Evolutionary conservation across 2,113 vertebrate species (phyloP).

Genomic region (Tychaedon coryphoeus): DNA sequence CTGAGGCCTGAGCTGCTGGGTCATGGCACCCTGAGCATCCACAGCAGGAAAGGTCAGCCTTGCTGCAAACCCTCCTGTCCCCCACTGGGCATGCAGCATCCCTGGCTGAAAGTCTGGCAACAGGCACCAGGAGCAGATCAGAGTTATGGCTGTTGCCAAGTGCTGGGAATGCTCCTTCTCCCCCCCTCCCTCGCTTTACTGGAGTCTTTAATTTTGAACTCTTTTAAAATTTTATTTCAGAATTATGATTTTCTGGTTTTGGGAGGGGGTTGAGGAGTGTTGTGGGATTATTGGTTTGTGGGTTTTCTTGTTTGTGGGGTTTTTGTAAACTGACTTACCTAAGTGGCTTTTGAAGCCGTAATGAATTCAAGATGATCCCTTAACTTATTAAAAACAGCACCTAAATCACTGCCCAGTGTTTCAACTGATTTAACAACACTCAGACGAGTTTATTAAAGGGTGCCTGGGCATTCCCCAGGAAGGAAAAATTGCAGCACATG

Average conservation of each 20-base stretch:
- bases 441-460: neutral
- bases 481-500: neutral
- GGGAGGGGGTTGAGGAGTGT: neutral
- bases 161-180: neutral
- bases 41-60: neutral
- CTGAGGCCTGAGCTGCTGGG: neutral
- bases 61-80: neutral
- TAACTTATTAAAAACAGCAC: constrained; percentile 47
- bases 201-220: neutral
- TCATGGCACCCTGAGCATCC: neutral
- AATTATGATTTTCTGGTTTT: neutral
- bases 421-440: neutral
- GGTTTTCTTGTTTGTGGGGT: neutral
- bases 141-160: neutral
- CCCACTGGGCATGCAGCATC: neutral
- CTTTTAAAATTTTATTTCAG: neutral
- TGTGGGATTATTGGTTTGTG: constrained; percentile 6
- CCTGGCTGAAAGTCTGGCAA: neutral
- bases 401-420: neutral
- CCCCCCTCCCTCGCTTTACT: neutral
- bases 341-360: constrained; percentile 41
- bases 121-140: neutral
- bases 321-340: constrained; percentile 25
- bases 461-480: neutral
- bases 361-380: constrained; percentile 51